These are phyloP conservation scores for Ormia ochracea DNA, from an alignment of 2,888 invertebrate genomes.

Conservation along the genomic window DNA sequence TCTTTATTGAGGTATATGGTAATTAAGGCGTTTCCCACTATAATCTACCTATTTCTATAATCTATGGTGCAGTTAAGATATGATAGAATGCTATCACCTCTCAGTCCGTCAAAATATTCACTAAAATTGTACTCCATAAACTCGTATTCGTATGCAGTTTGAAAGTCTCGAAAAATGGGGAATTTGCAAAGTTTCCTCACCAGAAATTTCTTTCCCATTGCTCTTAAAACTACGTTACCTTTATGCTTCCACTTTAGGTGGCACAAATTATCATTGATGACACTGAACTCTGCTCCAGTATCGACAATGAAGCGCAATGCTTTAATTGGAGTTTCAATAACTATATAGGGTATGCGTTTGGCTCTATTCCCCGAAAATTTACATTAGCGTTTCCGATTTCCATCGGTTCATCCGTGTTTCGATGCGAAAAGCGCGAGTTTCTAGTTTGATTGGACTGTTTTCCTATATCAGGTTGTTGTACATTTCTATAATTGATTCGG, in stretches of 20 bases:
- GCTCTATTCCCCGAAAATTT: too few relatives aligned
- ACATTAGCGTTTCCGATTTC: background rate
- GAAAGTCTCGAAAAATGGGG: slow-evolving; percentile 6
- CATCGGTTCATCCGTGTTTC: slow-evolving; percentile 6
- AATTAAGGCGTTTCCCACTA: too few relatives aligned
- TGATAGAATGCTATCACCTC: slow-evolving; percentile 9
- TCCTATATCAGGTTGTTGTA: background rate
- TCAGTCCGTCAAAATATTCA: too few relatives aligned
- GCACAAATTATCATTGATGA: slow-evolving; percentile 51
- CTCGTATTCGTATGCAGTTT: background rate
- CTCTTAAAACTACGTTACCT: slow-evolving; percentile 10
- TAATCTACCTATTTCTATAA: slow-evolving; percentile 15
- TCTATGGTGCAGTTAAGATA: background rate
- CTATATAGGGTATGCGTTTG: too few relatives aligned
- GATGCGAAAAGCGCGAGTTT: background rate
- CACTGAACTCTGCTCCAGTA: slow-evolving; percentile 59
- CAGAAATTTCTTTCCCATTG: slow-evolving; percentile 12
- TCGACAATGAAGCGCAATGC: slow-evolving; percentile 53
- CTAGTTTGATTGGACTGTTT: background rate
- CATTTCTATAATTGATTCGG: background rate
- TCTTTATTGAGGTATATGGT: too few relatives aligned
- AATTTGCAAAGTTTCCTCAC: slow-evolving; percentile 19
- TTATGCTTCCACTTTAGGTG: too few relatives aligned
- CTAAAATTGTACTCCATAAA: slow-evolving; percentile 3
- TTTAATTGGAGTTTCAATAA: slow-evolving; percentile 2